Conservation (phyloP, 2,113 vertebrate genomes). For the Platanista minor region DNA sequence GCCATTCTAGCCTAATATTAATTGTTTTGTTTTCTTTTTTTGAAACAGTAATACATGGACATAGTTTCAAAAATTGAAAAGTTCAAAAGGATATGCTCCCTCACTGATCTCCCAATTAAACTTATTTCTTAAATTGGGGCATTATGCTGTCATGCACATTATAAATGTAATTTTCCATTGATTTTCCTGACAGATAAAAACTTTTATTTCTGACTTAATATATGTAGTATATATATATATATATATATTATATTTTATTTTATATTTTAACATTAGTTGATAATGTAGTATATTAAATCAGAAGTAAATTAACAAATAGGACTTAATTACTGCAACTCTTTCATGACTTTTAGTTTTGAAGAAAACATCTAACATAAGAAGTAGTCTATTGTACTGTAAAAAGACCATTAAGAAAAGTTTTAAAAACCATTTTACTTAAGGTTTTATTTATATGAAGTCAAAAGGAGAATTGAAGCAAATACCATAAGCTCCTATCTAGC, state of each 20-base stretch:
- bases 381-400: neutral
- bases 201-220: neutral
- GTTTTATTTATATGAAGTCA: neutral
- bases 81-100: neutral
- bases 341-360: slow-evolving; percentile 4
- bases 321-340: neutral
- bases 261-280: neutral
- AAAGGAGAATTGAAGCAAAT: neutral
- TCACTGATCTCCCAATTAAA: slow-evolving; percentile 1
- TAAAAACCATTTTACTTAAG: slow-evolving; percentile 17
- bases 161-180: neutral
- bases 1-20: neutral
- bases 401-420: neutral
- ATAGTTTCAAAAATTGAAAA: slow-evolving; percentile 27
- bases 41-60: neutral
- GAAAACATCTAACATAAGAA: neutral
- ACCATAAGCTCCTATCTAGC: neutral
- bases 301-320: slow-evolving; percentile 9
- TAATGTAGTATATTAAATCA: neutral
- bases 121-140: neutral
- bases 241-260: neutral
- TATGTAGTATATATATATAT: neutral
- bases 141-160: neutral
- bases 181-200: neutral
- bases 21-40: neutral